Conservation (phyloP, 2,888 invertebrate genomes). For the Argyra leucocephala region DNA sequence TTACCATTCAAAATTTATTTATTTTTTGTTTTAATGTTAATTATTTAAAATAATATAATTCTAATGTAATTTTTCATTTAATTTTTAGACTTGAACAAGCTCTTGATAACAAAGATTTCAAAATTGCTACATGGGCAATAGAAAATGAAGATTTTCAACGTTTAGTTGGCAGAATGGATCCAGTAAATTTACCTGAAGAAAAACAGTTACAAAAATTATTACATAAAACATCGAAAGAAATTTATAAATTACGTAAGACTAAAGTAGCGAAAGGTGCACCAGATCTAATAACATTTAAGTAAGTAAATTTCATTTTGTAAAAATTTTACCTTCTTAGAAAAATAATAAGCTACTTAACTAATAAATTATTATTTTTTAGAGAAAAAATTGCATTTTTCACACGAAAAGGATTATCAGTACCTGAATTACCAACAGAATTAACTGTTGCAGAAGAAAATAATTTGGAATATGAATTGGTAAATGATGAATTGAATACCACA, state of each 20-base stretch:
- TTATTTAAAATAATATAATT: not conserved
- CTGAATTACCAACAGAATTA: slow-evolving; percentile 58
- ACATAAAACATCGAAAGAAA: slow-evolving; percentile 80
- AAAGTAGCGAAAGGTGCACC: slow-evolving; percentile 81
- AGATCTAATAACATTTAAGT: slow-evolving; percentile 88
- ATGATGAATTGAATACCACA: slow-evolving; percentile 14
- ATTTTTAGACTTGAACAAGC: slow-evolving; percentile 65
- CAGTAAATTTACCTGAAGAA: slow-evolving; percentile 46
- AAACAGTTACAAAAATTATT: slow-evolving; percentile 63
- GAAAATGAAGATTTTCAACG: slow-evolving; percentile 79
- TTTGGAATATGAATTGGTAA: slow-evolving; percentile 9
- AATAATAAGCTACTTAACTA: slow-evolving; percentile 1
- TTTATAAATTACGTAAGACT: slow-evolving; percentile 79
- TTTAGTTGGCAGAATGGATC: slow-evolving; percentile 47
- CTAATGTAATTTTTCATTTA: not conserved
- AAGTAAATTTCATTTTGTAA: slow-evolving; percentile 40
- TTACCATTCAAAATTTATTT: not conserved
- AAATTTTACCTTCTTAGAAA: slow-evolving; percentile 8
- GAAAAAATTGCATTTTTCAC: slow-evolving; percentile 97
- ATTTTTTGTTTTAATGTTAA: not conserved
- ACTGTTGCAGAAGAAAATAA: slow-evolving; percentile 15
- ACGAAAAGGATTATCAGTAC: slow-evolving; percentile 64
- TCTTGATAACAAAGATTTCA: slow-evolving; percentile 69
- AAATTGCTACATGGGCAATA: slow-evolving; percentile 74
- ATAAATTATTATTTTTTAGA: slow-evolving; percentile 48